Percentiles rank a stretch among this genome's conserved stretches.
These are phyloP conservation scores for Mythimna impura DNA, from an alignment of 2,888 invertebrate species.

Conservation along the genomic window DNA sequence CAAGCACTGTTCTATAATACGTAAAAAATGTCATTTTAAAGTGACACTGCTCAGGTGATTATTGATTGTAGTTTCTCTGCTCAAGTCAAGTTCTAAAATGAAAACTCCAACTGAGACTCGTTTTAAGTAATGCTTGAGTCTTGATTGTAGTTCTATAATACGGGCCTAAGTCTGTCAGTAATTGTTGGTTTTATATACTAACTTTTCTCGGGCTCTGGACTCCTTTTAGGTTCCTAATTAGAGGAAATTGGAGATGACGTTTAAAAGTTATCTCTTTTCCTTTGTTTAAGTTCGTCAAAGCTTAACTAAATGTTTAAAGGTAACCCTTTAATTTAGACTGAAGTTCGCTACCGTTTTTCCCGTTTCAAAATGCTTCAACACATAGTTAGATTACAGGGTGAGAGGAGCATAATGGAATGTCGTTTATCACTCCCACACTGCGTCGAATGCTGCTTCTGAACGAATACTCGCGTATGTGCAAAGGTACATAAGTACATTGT, in stretches of 20 bases:
- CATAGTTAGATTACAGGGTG: conserved; percentile 27
- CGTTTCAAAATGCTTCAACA: conserved; percentile 18
- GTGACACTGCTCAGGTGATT: too few relatives aligned
- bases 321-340: conserved; percentile 23
- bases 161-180: conserved; percentile 19
- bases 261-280: conserved; percentile 2
- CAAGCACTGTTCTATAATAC: too few relatives aligned
- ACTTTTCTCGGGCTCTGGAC: neutral
- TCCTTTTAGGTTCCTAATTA: neutral
- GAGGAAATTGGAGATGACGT: conserved; percentile 8
- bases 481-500: conserved; percentile 25
- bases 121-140: too few relatives aligned
- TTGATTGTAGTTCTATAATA: too few relatives aligned
- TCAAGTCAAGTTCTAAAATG: too few relatives aligned
- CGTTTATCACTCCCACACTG: conserved; percentile 56
- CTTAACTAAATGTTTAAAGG: conserved; percentile 17
- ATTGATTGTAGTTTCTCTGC: too few relatives aligned
- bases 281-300: neutral
- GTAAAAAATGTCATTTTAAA: too few relatives aligned
- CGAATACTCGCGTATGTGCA: conserved; percentile 18
- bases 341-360: conserved; percentile 22
- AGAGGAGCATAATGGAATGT: conserved; percentile 51
- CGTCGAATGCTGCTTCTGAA: conserved; percentile 34
- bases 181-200: neutral
- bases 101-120: too few relatives aligned